Percentiles rank a stretch among this genome's conserved stretches.
phyloP scores from a whole-genome alignment of 2,113 vertebrate genomes.

The Alligator sinensis region DNA sequence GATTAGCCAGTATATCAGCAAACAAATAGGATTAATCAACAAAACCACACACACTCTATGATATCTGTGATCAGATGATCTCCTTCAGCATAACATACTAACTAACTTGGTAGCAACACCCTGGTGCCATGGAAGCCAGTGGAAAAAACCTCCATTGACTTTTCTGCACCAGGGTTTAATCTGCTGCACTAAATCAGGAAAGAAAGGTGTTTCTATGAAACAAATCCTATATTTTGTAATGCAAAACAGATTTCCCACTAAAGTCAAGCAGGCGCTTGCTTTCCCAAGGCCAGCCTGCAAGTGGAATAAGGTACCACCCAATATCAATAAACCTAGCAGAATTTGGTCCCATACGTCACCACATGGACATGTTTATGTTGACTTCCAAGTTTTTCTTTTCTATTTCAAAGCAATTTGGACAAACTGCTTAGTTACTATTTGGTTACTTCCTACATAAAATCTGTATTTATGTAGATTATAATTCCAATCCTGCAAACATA shows the following conservation, averaged over 20 bases:
- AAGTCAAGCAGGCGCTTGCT: not conserved
- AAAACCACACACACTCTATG: fast-evolving
- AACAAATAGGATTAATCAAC: not conserved
- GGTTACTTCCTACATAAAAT: not conserved
- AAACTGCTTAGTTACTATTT: fast-evolving
- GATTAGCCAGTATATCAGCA: not conserved
- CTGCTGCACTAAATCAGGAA: not conserved
- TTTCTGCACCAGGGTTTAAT: not conserved
- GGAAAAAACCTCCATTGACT: not conserved
- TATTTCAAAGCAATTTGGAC: not conserved
- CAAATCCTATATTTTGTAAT: not conserved
- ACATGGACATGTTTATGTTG: no score
- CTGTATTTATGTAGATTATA: not conserved
- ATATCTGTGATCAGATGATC: not conserved
- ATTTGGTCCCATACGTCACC: not conserved
- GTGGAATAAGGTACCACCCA: not conserved
- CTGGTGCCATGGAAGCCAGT: not conserved
- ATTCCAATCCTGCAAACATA: not conserved
- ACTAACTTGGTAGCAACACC: not conserved
- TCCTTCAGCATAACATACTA: not conserved
- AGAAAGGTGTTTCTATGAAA: not conserved
- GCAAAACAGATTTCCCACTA: not conserved
- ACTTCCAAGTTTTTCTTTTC: not conserved
- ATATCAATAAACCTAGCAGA: not conserved
- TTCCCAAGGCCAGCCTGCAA: not conserved